A percentile compares a stretch with the other conserved stretches of the same genome.
phyloP scores from a whole-genome alignment of 2,888 invertebrate genomes.

The Dolomedes plantarius region DNA sequence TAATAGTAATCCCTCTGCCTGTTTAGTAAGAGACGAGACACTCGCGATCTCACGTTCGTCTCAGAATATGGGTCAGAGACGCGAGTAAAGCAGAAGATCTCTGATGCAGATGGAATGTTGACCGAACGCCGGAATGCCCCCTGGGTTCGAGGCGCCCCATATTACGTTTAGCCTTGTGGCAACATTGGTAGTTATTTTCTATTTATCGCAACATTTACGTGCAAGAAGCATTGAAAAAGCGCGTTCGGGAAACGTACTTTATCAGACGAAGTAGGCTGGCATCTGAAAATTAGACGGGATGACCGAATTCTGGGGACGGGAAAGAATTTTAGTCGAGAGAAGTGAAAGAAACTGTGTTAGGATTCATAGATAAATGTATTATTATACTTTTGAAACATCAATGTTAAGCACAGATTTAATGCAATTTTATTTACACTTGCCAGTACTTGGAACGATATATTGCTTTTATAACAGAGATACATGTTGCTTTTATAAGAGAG shows the following conservation, averaged over 20 bases:
- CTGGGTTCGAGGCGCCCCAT: slow-evolving; percentile 48
- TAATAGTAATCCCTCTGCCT: background rate
- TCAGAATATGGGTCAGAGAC: slow-evolving; percentile 38
- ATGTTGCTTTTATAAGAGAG: no score
- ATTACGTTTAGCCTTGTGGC: slow-evolving; percentile 16
- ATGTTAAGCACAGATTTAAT: no score
- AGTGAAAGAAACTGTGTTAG: no score
- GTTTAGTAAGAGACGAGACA: background rate
- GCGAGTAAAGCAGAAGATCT: slow-evolving; percentile 29
- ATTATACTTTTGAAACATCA: no score
- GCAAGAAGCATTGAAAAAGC: background rate
- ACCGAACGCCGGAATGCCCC: slow-evolving; percentile 47
- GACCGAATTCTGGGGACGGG: no score
- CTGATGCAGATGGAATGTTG: slow-evolving; percentile 55
- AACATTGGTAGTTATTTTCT: slow-evolving; percentile 2
- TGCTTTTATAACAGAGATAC: no score
- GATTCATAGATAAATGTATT: no score
- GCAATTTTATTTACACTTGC: no score
- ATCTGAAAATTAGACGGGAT: background rate
- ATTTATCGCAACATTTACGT: slow-evolving; percentile 4
- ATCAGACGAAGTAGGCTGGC: background rate
- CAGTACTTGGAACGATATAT: no score
- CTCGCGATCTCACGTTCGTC: background rate
- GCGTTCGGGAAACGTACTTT: background rate
- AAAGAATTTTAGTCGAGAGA: no score